Conservation (phyloP, 2,888 invertebrate genomes). For the Heliconius aoede region DNA sequence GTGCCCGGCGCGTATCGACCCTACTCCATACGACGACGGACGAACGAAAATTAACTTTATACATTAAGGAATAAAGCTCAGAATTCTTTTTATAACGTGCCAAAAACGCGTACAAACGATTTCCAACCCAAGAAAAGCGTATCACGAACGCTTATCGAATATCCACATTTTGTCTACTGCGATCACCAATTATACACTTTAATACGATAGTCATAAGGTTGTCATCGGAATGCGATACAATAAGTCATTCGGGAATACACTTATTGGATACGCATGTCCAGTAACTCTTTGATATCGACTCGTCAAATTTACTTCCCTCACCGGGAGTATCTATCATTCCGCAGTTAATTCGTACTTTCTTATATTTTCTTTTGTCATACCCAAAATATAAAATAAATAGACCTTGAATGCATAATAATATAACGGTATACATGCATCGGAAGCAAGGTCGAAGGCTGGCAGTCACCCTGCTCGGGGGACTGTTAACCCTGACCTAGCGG, state of each 20-base stretch:
- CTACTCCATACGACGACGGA: slow-evolving; percentile 57
- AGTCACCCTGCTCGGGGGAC: slow-evolving; percentile 78
- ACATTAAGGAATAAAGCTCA: slow-evolving; percentile 55
- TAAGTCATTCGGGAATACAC: slow-evolving; percentile 61
- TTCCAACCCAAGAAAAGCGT: slow-evolving; percentile 70
- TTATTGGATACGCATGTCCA: slow-evolving; percentile 79
- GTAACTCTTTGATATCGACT: slow-evolving; percentile 52
- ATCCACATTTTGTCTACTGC: slow-evolving; percentile 55
- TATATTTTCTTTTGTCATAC: not conserved
- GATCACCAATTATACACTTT: slow-evolving; percentile 75
- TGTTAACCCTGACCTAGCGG: slow-evolving; percentile 82
- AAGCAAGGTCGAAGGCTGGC: slow-evolving; percentile 80
- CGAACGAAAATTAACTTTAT: slow-evolving; percentile 72
- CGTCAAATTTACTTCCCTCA: slow-evolving; percentile 15
- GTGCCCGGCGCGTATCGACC: slow-evolving; percentile 76
- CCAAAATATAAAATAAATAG: slow-evolving; percentile 5
- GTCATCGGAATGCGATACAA: slow-evolving; percentile 58
- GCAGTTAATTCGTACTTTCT: not conserved
- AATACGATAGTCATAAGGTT: slow-evolving; percentile 67
- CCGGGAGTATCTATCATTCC: not conserved
- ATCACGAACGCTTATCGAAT: slow-evolving; percentile 68
- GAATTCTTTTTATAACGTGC: slow-evolving; percentile 51
- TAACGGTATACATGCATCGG: slow-evolving; percentile 52
- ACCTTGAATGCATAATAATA: slow-evolving; percentile 37
- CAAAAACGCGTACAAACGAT: slow-evolving; percentile 59